These are phyloP conservation scores for Salvelinus fontinalis DNA, from an alignment of 2,113 vertebrate species.

Conservation along the genomic window DNA sequence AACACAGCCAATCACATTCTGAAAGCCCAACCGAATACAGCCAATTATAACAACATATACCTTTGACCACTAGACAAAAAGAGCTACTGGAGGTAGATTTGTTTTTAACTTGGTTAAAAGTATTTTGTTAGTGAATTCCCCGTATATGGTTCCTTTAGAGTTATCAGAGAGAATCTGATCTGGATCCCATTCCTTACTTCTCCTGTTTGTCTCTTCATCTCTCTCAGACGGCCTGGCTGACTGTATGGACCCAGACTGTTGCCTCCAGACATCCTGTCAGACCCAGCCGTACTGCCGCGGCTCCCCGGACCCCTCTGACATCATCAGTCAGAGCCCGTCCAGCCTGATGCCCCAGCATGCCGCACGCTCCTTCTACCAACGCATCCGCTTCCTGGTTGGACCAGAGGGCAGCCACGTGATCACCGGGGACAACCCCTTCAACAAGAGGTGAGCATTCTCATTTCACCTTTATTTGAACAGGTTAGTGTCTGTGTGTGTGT, in stretches of 20 bases:
- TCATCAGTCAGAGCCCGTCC: conserved; percentile 88
- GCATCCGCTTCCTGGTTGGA: conserved; percentile 91
- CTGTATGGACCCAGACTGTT: conserved; percentile 98
- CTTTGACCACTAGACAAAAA: too few species aligned
- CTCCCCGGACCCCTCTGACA: conserved; percentile 88
- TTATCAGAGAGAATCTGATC: background rate
- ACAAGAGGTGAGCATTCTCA: conserved; percentile 81
- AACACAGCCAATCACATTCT: background rate
- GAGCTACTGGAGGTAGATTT: too few species aligned
- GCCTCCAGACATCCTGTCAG: conserved; percentile 93
- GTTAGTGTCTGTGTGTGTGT: conserved; percentile 52
- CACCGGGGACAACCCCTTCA: conserved; percentile 89
- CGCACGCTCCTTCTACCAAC: conserved; percentile 92
- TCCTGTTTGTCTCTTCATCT: background rate
- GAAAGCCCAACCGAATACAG: too few species aligned
- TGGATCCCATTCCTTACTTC: too few species aligned
- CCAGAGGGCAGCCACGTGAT: conserved; percentile 91
- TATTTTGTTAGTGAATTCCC: too few species aligned
- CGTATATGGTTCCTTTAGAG: too few species aligned
- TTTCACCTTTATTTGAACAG: too few species aligned
- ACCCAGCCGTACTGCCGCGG: conserved; percentile 90
- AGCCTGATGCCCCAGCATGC: conserved; percentile 86
- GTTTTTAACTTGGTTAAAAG: too few species aligned
- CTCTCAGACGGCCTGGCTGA: conserved; percentile 88
- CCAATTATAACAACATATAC: background rate